phyloP scores from a whole-genome alignment of 2,113 vertebrate species.

The Plecturocebus donacophilus region DNA sequence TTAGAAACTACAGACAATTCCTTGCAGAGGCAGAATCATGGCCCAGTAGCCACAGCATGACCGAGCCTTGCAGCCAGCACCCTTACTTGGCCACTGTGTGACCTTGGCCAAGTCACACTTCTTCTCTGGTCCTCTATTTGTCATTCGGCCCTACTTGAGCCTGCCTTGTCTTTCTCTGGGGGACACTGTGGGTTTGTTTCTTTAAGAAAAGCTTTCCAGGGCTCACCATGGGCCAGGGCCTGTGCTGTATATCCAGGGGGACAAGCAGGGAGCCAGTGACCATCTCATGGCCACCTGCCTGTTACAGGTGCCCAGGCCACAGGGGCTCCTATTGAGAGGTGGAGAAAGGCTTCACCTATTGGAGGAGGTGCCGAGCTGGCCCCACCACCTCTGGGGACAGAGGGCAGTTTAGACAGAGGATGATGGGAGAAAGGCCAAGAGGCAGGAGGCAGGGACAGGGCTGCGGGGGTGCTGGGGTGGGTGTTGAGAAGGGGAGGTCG shows the following conservation, averaged over 20 bases:
- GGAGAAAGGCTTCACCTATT: not conserved
- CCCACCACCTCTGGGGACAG: not conserved
- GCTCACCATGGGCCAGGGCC: not conserved
- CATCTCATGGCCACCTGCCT: not conserved
- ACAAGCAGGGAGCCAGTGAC: not conserved
- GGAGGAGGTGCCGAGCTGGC: not conserved
- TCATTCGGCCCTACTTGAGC: not conserved
- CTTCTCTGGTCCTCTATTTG: not conserved
- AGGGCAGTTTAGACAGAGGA: not conserved
- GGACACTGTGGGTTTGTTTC: not conserved
- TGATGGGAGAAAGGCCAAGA: not conserved
- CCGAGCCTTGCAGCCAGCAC: not conserved
- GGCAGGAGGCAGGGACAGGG: not conserved
- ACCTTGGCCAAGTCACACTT: too few relatives aligned
- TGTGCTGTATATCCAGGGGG: not conserved
- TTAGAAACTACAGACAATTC: not conserved
- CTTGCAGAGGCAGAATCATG: not conserved
- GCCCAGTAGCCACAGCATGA: not conserved
- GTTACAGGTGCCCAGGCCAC: not conserved
- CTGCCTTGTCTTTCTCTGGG: not conserved
- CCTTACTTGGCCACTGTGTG: not conserved
- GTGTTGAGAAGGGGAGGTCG: too few relatives aligned
- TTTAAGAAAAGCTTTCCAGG: not conserved
- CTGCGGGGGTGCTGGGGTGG: not conserved
- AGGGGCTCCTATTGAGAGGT: not conserved